Percentiles rank a stretch among this genome's conserved stretches.
Evolutionary conservation across 2,113 vertebrate species (phyloP).

Genomic region (Salvelinus sp.): DNA sequence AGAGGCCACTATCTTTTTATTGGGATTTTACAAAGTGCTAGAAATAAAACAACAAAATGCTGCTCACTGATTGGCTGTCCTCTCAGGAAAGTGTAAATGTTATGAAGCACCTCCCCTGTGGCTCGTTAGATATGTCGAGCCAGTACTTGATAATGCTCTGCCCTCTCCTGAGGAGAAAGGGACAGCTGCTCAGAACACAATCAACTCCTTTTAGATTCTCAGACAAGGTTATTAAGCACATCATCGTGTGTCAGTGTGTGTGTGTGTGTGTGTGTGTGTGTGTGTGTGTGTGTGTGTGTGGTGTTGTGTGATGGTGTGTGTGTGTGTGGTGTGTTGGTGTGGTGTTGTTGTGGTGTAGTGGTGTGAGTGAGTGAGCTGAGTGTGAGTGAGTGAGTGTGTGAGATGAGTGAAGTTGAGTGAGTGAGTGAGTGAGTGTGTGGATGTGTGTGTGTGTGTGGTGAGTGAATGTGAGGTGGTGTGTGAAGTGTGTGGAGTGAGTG

Average conservation of each 20-base stretch:
- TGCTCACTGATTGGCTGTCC: slow-evolving; percentile 95
- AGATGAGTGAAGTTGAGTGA: no score
- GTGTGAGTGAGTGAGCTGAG: no score
- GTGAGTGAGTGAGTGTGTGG: no score
- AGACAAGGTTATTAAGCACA: neutral
- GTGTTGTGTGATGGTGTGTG: no score
- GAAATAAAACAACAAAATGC: slow-evolving; percentile 11
- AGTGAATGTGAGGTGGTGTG: no score
- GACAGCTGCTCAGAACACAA: neutral
- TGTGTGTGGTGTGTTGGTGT: no score
- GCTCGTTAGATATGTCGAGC: slow-evolving; percentile 66
- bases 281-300: no score
- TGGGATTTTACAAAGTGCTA: neutral
- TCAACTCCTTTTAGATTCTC: neutral
- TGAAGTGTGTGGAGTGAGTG: no score
- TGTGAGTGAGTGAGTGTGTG: no score
- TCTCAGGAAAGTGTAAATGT: slow-evolving; percentile 96
- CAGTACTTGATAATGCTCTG: slow-evolving; percentile 90
- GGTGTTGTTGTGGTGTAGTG: no score
- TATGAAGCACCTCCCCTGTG: slow-evolving; percentile 90
- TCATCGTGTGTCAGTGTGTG: neutral
- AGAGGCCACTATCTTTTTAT: neutral
- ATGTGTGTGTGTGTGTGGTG: no score
- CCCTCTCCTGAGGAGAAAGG: slow-evolving; percentile 78
- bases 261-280: no score